Conservation (phyloP, 2,888 invertebrate genomes). For the Apomyelois bistriatella region DNA sequence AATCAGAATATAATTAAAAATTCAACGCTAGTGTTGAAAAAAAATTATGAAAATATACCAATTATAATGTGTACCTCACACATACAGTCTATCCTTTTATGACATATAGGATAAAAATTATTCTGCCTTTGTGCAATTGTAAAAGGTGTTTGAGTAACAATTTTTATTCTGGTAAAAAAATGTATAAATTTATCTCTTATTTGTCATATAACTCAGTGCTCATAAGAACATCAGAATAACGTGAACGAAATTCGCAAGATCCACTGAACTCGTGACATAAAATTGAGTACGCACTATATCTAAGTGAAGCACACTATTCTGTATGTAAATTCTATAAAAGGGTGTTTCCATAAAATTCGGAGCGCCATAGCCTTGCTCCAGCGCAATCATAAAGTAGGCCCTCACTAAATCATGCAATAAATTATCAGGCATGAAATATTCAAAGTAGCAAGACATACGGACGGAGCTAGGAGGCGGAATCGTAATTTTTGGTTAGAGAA, state of each 20-base stretch:
- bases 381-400: conserved; percentile 45
- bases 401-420: conserved; percentile 72
- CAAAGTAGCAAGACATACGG: conserved; percentile 60
- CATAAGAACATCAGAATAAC: too few relatives aligned
- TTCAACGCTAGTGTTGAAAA: too few relatives aligned
- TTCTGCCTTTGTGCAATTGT: too few relatives aligned
- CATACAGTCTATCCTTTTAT: too few relatives aligned
- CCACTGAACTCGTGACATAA: conserved; percentile 24
- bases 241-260: neutral
- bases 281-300: conserved; percentile 30
- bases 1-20: too few relatives aligned
- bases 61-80: too few relatives aligned
- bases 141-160: too few relatives aligned
- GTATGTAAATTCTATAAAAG: conserved; percentile 46
- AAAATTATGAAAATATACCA: too few relatives aligned
- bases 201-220: too few relatives aligned
- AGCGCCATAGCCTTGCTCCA: conserved; percentile 30
- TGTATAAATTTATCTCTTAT: too few relatives aligned
- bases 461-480: conserved; percentile 53
- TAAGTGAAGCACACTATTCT: conserved; percentile 37
- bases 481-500: conserved; percentile 19
- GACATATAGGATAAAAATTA: too few relatives aligned
- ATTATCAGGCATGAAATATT: conserved; percentile 72
- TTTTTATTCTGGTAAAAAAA: too few relatives aligned
- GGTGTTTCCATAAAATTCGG: conserved; percentile 33